Evolutionary conservation across 2,113 vertebrate genomes (phyloP).

Genomic region (Parus major): DNA sequence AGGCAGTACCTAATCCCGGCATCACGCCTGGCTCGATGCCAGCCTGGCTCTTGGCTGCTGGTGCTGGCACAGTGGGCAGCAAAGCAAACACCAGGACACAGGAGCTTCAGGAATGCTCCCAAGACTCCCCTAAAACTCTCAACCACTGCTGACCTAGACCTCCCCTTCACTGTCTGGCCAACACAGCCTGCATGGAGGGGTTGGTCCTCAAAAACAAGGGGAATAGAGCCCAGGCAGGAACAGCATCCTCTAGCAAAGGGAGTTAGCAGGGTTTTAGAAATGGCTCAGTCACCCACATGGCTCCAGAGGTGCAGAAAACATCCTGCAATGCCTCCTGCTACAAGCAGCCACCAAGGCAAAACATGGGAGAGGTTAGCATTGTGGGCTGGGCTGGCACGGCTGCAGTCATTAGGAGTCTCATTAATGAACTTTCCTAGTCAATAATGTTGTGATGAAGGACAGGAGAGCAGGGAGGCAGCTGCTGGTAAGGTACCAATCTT

Average conservation of each 20-base stretch:
- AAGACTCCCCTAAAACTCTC: not conserved
- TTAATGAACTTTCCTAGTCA: constrained; percentile 53
- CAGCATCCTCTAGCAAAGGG: not conserved
- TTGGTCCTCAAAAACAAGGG: rapidly evolving
- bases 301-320: not conserved
- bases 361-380: not conserved
- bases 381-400: not conserved
- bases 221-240: not conserved
- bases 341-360: not conserved
- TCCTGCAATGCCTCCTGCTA: not conserved
- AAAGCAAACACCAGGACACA: not conserved
- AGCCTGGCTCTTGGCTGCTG: not conserved
- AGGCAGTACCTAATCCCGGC: constrained; percentile 69
- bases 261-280: not conserved
- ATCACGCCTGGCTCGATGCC: constrained; percentile 6
- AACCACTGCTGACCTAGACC: not conserved
- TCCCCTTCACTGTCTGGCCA: not conserved
- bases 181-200: not conserved
- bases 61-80: not conserved
- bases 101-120: not conserved
- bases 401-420: constrained; percentile 35
- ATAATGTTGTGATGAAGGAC: constrained; percentile 23
- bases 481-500: not conserved
- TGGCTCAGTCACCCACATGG: not conserved
- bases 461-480: not conserved